Evolutionary conservation across 2,113 vertebrate species (phyloP), one percentile per base, ranked within the genome.

Genomic region (Rostratula benghalensis): DNA sequence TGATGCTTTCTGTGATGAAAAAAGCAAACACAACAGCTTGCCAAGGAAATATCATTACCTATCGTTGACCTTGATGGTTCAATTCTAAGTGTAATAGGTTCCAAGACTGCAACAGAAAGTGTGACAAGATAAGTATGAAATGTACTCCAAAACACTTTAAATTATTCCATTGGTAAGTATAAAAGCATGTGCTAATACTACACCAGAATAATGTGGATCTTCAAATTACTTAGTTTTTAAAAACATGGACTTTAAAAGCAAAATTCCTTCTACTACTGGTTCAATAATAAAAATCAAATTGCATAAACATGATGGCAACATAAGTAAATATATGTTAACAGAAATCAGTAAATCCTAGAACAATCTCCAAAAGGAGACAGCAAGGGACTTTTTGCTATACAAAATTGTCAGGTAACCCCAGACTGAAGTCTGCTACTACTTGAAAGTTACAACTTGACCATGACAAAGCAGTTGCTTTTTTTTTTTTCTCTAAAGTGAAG

Each of bases 41-140:
- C 35, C 59, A 73, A 86, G 18, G 33, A 90, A 91, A 60, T 35
- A 30, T 30, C 60, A 43, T 98, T 98, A 98, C 97, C 97, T 94
- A 97, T 57, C 2, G 86, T 89, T 27, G 75, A 93, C 73, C n/a
- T 94, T 79, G 96, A 87, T 93, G 95, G 82, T 50, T 98, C 87
- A 53, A 37, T 91, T 97, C 83, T 96, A 96, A 91, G 74, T 94
- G 81, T 70, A 93, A 93, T 54, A 89, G 78, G 87, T 96, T 98
- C 95, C 83, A 64, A 53, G 69, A 91, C 77, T 97, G 96, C 91
- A 97, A 90, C 60, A 97, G 90, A 95, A 97, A 60, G 51, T 41
- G 79, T 67, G 79, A 96, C 14, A 93, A 35, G 11, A 12, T 87
- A 67, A 94, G 24, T 56, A 80, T 30, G 48, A 45, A 90, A 46